Base-by-base conservation (phyloP, 2,888 invertebrate genomes). In the Lingula anatina region DNA sequence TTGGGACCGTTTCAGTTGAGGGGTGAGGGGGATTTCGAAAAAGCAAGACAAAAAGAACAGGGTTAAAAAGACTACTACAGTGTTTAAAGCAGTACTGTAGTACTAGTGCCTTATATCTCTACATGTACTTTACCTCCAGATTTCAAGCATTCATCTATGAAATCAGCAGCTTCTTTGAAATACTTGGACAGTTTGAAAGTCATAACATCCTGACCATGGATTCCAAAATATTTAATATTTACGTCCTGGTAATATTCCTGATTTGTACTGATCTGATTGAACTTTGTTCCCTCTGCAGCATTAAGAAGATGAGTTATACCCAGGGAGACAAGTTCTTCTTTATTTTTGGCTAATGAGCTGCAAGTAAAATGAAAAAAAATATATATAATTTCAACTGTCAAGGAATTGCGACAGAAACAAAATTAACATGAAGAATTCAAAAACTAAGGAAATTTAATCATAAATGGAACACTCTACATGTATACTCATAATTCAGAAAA, bases 301-400 rank as follows among this genome's bases (percentile, higher is more conserved):
- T 92, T 92, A 38, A 91, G 78, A 18, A 92, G 85, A 71, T 91
- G 90, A 59, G 89, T 90, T 50, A 91, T 85, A 40, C 89, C 86
- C 80, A 89, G 83, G 54, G 83, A 81, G 58, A 83, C 79, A 55
- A 92, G 79, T 69, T 85, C 88, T 5, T 81, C 79, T 74, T 87
- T 88, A 73, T 88, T 87, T 75, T 84, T 87, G 23, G 90, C 90
- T 39, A 88, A 84, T 57, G 83, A 83, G 52, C 90, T 91, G 59
- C n/a, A 55, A 57, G 41, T 45, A 47, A n/a, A 35, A 42, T 25
- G 2, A 23, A 20, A 35, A n/a, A 15, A 2, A 5, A 18, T 5
- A 27, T 26, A n/a, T 24, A 42, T 31, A n/a, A 12, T 31, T 12
- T 9, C n/a, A 31, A 12, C 35, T 12, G 15, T 9, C 9, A 20